Percentiles rank a stretch among this genome's conserved stretches.
Evolutionary conservation across 2,113 vertebrate species (phyloP).

Genomic region (Crypturellus undulatus): DNA sequence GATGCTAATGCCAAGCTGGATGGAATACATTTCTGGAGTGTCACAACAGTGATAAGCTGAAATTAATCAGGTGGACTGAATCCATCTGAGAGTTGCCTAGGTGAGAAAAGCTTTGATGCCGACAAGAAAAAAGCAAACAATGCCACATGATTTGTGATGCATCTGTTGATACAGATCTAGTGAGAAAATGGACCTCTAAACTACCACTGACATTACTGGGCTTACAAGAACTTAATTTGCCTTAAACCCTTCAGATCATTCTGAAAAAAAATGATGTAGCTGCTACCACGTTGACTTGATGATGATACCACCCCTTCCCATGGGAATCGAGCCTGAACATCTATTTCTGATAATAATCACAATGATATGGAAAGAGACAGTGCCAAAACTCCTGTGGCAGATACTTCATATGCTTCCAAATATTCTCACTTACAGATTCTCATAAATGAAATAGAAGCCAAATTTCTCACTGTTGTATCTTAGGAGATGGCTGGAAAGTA

Average conservation of each 20-base stretch:
- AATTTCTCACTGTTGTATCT: neutral
- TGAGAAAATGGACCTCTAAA: fast-evolving
- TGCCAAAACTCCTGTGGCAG: neutral
- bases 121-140: neutral
- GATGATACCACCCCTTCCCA: neutral
- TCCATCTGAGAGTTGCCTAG: neutral
- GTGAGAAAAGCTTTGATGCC: neutral
- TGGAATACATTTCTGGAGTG: neutral
- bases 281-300: neutral
- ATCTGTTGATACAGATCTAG: neutral
- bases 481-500: neutral
- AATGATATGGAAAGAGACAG: neutral
- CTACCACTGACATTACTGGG: neutral
- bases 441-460: neutral
- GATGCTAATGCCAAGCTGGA: neutral
- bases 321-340: neutral
- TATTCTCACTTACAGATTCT: neutral
- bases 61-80: neutral
- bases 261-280: neutral
- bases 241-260: neutral
- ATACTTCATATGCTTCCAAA: neutral
- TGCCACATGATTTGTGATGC: neutral
- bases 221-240: neutral
- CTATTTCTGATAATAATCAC: neutral
- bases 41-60: neutral